Base-by-base conservation (phyloP, 2,888 invertebrate species). In the Drosophila kanekoi region DNA sequence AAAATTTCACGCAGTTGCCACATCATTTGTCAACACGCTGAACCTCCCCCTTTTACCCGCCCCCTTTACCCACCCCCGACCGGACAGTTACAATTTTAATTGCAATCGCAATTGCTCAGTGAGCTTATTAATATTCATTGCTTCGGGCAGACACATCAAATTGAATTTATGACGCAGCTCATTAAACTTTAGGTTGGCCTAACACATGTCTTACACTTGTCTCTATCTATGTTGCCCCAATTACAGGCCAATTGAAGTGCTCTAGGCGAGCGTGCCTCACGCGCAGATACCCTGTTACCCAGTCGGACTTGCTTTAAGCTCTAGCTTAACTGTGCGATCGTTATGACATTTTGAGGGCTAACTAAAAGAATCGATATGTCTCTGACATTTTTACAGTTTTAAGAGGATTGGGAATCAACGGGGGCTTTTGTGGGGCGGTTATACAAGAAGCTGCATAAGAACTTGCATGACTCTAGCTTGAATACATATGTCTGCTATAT, bases 61-160 rank as follows among this genome's bases (percentile, higher is more conserved):
- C 18, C 23, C n/a, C 16, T 28, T n/a, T n/a, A n/a, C 9, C 37
- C 35, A 16, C 16, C 2, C 16, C 40, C 40, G n/a, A 20, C 35
- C 0, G 20, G 16, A 13, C 14, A 52, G 32, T n/a, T 28, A 32
- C 28, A 40, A 40, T 32, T 40, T 16, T 13, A 14, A 10, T 35
- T 35, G 18, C 62, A 75, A 81, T 81, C 72, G 70, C 72, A 71
- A 76, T 81, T 81, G 74, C 66, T 69, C 85, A 84, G 70, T 71
- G 72, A 66, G 62, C 81, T 72, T 77, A 83, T 87, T 87, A 87
- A 83, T 77, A 87, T 85, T 83, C 88, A 87, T 87, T 77, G 80
- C 70, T 44, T 53, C 58, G 57, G 54, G 44, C 79, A 38, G 49
- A 41, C 81, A 41, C 81, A 62, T 81, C 68, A 87, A 65, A 62